These are phyloP conservation scores for Cabera pusaria DNA, from an alignment of 2,888 invertebrate species.

Conservation along the genomic window DNA sequence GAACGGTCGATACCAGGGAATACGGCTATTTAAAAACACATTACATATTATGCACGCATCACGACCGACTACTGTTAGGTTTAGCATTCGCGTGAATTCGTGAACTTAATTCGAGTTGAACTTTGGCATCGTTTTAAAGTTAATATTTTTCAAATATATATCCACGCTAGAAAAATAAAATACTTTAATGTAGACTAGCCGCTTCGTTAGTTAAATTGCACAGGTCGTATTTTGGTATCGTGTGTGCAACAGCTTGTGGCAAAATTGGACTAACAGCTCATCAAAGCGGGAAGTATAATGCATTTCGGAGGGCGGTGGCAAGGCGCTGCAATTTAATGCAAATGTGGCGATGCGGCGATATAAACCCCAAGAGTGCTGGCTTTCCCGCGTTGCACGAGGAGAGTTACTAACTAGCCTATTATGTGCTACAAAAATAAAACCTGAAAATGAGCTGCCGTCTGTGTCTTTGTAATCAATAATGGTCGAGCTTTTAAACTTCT, in stretches of 20 bases:
- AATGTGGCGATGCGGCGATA: conserved; percentile 62
- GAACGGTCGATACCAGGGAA: conserved; percentile 4
- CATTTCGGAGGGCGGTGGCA: conserved; percentile 26
- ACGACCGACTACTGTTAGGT: too few species aligned
- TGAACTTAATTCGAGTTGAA: too few species aligned
- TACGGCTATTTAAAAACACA: neutral
- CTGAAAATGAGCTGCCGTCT: conserved; percentile 5
- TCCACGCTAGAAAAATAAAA: too few species aligned
- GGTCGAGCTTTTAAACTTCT: too few species aligned
- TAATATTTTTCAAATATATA: too few species aligned
- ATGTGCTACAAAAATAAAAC: conserved; percentile 9
- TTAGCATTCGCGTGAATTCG: too few species aligned
- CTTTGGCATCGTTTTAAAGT: too few species aligned
- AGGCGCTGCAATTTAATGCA: conserved; percentile 68
- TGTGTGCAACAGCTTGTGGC: conserved; percentile 22
- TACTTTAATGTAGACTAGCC: too few species aligned
- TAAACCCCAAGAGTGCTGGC: conserved; percentile 40
- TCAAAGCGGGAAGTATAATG: conserved; percentile 33
- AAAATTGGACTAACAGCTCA: conserved; percentile 27
- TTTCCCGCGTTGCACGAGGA: conserved; percentile 10
- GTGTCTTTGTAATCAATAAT: conserved; percentile 23
- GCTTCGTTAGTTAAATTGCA: too few species aligned
- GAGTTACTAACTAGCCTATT: conserved; percentile 14
- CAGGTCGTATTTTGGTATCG: neutral
- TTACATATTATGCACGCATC: too few species aligned